Conservation (phyloP, 1,140 invertebrate species). For the Aphis craccivora region DNA sequence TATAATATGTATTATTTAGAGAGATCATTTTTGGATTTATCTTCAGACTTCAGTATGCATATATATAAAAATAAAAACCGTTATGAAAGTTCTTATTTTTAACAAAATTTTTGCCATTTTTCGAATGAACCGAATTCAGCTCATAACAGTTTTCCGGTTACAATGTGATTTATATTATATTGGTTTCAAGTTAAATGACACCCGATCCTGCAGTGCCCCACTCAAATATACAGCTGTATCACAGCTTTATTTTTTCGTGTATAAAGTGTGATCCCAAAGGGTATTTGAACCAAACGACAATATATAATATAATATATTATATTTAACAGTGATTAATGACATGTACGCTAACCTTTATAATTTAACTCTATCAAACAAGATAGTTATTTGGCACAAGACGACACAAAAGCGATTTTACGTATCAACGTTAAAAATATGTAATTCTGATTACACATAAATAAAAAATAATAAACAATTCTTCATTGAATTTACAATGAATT, state of each 20-base stretch:
- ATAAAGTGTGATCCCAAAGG: conserved; percentile 1
- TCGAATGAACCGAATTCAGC: not conserved
- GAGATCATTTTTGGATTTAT: too few species aligned
- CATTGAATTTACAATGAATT: not conserved
- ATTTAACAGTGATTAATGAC: not conserved
- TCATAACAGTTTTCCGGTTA: not conserved
- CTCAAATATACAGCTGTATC: not conserved
- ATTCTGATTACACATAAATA: not conserved
- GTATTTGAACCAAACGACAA: not conserved
- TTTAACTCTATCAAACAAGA: not conserved
- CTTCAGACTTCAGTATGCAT: too few species aligned
- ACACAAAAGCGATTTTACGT: not conserved
- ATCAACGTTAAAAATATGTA: not conserved
- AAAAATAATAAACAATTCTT: not conserved
- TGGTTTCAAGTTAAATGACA: not conserved
- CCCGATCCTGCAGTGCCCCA: not conserved
- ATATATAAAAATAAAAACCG: not conserved
- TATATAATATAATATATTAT: not conserved
- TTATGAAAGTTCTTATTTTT: not conserved
- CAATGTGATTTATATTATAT: not conserved
- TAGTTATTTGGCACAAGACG: not conserved
- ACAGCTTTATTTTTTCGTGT: not conserved
- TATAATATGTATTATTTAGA: not conserved
- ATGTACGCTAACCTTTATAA: not conserved
- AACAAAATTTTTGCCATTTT: not conserved